These are phyloP conservation scores for Hylaeus volcanicus DNA, from an alignment of 1,140 invertebrate genomes.

Conservation along the genomic window DNA sequence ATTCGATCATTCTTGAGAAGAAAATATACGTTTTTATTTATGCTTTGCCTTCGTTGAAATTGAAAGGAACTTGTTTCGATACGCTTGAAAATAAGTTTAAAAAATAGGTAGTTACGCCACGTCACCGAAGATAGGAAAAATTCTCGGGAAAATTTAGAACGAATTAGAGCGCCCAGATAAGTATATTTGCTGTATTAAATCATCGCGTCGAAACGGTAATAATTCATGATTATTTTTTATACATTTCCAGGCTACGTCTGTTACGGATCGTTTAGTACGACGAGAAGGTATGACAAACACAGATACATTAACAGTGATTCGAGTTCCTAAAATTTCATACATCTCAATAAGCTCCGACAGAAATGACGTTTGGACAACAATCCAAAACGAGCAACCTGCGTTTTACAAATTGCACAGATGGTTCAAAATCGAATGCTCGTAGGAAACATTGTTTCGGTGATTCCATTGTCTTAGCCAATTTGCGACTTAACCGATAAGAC, in stretches of 20 bases:
- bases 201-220: not conserved
- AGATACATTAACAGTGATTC: conserved; percentile 2
- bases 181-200: conserved; percentile 38
- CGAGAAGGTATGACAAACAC: conserved; percentile 22
- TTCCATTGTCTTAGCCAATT: not conserved
- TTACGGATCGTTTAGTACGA: conserved; percentile 16
- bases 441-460: not conserved
- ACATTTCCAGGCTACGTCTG: conserved; percentile 39
- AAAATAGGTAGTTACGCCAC: not conserved
- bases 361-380: not conserved
- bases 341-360: not conserved
- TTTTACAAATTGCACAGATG: not conserved
- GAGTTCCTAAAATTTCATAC: not conserved
- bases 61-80: not conserved
- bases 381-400: not conserved
- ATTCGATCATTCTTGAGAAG: not conserved
- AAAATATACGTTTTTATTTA: not conserved
- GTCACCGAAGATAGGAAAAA: not conserved
- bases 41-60: not conserved
- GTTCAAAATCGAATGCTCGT: not conserved
- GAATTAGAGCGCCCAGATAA: conserved; percentile 23
- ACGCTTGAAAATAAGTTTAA: not conserved
- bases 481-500: not conserved
- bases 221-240: conserved; percentile 23
- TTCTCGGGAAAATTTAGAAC: conserved; percentile 13